Evolutionary conservation across 1,140 invertebrate species (phyloP), one percentile per base, ranked within the genome.

Genomic region (Zelostemma sp.): DNA sequence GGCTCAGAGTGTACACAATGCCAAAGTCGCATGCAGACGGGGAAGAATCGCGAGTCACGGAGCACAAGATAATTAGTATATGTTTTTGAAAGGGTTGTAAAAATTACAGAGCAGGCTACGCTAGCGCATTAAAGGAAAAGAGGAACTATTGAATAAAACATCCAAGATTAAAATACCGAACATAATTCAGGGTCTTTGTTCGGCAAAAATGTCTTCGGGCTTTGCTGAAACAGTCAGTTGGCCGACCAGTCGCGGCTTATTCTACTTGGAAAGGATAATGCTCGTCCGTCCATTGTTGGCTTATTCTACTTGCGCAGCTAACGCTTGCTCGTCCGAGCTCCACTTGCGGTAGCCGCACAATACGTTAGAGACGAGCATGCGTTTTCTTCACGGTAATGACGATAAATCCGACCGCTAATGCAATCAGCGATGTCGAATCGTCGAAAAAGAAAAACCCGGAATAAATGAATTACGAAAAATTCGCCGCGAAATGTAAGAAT

Each of bases 271-370:
- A 64, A 69, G 67, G 56, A 61, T 61, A 65, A 64, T 69, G 57
- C 56, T 60, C 67, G 56, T 70, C 61, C 61, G 61, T 33, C 61
- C 48, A 65, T 70, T 70, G 61, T 65, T 64, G 59, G 50, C 57
- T 69, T 69, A 69, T 69, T 69, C 63, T 56, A 69, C 56, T 64
- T 62, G 66, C 59, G 59, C 59, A 47, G 55, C 55, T 68, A 59
- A 63, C 59, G 56, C 66, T 51, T 16, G 55, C 4, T 59, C 60
- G 54, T 53, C 55, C 66, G 45, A 49, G 43, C 35, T 47, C 31
- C 49, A 31, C 54, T 59, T 58, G 58, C 16, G 48, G 58, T 14
- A 45, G 35, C 19, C 53, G 57, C 48, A 47, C 65, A 62, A 68
- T 62, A 59, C 58, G 54, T 68, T 58, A 62, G 54, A 62, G 33